These are phyloP conservation scores for Sebastes aleutianus DNA, from an alignment of 2,797 vertebrate species.

Conservation along the genomic window DNA sequence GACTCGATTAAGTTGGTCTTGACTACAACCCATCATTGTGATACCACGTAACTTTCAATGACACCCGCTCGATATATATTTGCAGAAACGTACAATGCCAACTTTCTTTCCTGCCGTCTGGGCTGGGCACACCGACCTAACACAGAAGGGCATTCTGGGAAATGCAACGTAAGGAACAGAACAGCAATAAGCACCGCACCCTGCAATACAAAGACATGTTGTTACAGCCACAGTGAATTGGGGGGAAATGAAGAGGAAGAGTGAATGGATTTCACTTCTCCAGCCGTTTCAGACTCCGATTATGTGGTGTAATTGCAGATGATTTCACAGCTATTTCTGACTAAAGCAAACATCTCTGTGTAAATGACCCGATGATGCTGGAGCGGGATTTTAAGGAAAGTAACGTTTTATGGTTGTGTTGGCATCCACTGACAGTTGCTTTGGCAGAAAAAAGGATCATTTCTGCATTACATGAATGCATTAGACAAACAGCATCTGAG, in stretches of 20 bases:
- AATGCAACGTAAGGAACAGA: neutral
- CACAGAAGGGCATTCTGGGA: neutral
- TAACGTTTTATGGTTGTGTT: slow-evolving; percentile 12
- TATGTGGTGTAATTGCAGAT: slow-evolving; percentile 34
- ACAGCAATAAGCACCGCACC: neutral
- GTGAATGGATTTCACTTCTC: slow-evolving; percentile 44
- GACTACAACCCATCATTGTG: neutral
- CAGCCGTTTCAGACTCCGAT: slow-evolving; percentile 41
- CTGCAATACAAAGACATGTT: neutral
- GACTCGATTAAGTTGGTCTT: too few species aligned
- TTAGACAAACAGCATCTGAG: slow-evolving; percentile 18
- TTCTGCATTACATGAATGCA: slow-evolving; percentile 26
- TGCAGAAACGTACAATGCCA: neutral
- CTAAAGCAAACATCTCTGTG: slow-evolving; percentile 59
- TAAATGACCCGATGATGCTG: slow-evolving; percentile 27
- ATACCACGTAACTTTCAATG: neutral
- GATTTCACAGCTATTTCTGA: slow-evolving; percentile 33
- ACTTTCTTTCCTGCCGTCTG: neutral
- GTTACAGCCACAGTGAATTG: neutral
- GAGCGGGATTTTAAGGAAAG: neutral
- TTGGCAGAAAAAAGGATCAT: slow-evolving; percentile 3
- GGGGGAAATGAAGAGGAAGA: neutral
- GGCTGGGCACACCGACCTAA: neutral
- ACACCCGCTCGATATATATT: neutral
- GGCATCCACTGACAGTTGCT: neutral